These are phyloP conservation scores for Cephalopterus ornatus DNA, from an alignment of 2,113 vertebrate species.

Conservation along the genomic window DNA sequence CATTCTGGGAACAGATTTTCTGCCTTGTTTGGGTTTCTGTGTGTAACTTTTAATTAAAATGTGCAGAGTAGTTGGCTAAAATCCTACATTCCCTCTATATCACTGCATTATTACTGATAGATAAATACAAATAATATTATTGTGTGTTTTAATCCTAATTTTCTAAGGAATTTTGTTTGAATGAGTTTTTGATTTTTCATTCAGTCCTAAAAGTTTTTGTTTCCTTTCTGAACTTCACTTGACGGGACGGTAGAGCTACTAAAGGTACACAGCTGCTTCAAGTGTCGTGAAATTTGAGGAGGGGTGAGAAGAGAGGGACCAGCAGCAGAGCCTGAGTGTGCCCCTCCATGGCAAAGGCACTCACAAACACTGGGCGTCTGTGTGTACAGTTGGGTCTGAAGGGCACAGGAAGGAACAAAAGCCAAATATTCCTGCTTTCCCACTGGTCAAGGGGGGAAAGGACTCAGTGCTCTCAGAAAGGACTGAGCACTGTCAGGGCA, in stretches of 20 bases:
- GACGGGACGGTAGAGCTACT: not conserved
- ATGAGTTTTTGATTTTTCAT: not conserved
- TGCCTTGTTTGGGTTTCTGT: not conserved
- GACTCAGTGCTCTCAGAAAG: no score
- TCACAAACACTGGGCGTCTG: not conserved
- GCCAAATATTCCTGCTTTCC: not conserved
- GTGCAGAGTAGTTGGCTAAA: not conserved
- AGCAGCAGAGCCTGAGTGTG: accelerated
- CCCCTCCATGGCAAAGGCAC: not conserved
- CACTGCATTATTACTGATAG: not conserved
- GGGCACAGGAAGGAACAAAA: not conserved
- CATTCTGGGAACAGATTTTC: not conserved
- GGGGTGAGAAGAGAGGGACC: not conserved
- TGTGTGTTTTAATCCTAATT: not conserved
- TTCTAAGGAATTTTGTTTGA: not conserved
- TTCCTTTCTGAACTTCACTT: not conserved
- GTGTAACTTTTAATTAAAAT: not conserved
- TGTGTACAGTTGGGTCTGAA: not conserved
- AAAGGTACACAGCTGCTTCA: not conserved
- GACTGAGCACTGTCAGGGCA: not conserved
- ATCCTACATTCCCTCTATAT: not conserved
- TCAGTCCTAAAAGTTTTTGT: not conserved
- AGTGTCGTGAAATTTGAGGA: accelerated
- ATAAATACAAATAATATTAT: not conserved
- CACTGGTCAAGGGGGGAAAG: not conserved